Base-by-base conservation (phyloP, 2,797 vertebrate species). In the Mormyrops boulengeri region DNA sequence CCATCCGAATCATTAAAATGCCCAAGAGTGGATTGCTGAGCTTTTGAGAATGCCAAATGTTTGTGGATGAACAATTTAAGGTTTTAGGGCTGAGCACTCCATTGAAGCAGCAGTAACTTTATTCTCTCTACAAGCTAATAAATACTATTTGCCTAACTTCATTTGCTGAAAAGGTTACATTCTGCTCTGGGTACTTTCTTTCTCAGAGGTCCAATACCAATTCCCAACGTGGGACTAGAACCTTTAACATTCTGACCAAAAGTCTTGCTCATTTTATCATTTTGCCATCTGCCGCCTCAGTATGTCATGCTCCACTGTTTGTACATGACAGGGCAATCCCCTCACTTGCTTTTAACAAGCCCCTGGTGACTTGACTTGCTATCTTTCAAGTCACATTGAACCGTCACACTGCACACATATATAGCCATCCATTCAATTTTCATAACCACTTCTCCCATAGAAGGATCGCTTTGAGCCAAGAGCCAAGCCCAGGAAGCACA, bases 91-190 rank as follows among this genome's bases (percentile, higher is more conserved):
- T 85, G 19, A 85, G 4, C 47, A 50, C 49, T 85, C 11, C n/a
- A 50, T 30, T 85, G 82, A 85, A 85, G 82, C 82, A 0, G 49
- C 82, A 52, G 8, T 52, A 52, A 49, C 44, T 85, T 85, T 85
- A 52, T 85, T 85, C 26, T 85, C 41, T 26, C 82, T 85, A 26
- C 41, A 85, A 85, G 44, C n/a, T 85, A 52, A 85, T 85, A 85
- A 85, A 85, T 49, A 49, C 9, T 52, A 85, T 22, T 85, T 52
- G 22, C 49, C 41, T 52, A 22, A 26, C 80, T 44, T 52, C 19
- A 85, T 52, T 85, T 52, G 41, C 38, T 47, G 73, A 41, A 38
- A 82, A 82, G 34, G 77, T 85, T 85, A 6, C 44, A 47, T 85
- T 85, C 19, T 85, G 2, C 80, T 26, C 80, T 50, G 82, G 44